A percentile compares a stretch with the other conserved stretches of the same genome.
phyloP scores from a whole-genome alignment of 2,113 vertebrate genomes.

The Tretioscincus oriximinensis region DNA sequence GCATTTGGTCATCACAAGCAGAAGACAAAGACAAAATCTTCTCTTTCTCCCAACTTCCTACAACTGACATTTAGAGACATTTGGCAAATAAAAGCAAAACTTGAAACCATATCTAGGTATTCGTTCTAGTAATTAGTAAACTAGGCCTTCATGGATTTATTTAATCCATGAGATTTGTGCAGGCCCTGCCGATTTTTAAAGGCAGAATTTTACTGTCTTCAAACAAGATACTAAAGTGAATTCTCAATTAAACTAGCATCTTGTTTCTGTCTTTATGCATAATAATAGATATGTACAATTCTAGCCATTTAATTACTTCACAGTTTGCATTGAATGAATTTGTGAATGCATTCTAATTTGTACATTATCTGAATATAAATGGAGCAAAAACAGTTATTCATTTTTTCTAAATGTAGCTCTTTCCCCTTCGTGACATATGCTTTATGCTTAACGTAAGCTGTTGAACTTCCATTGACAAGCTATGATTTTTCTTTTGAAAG shows the following conservation, averaged over 20 bases:
- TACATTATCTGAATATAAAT: background rate
- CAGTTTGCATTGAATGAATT: slow-evolving; percentile 2
- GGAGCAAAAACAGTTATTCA: background rate
- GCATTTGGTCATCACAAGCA: too few species aligned
- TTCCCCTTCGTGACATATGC: background rate
- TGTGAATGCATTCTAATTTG: slow-evolving; percentile 1
- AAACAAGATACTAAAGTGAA: slow-evolving; percentile 11
- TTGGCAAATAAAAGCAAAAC: too few species aligned
- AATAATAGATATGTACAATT: slow-evolving; percentile 15
- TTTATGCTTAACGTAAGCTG: background rate
- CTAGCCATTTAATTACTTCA: slow-evolving; percentile 13
- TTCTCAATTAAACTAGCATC: background rate
- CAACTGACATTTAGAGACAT: too few species aligned
- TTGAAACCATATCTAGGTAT: too few species aligned
- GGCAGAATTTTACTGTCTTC: background rate
- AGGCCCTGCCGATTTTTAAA: background rate
- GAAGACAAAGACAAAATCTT: too few species aligned
- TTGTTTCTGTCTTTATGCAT: slow-evolving; percentile 5
- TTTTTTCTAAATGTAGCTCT: background rate
- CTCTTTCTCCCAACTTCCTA: too few species aligned
- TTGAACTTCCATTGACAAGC: background rate
- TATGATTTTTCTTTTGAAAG: background rate
- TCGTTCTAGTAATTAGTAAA: too few species aligned
- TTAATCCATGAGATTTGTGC: too few species aligned
- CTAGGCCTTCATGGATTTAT: too few species aligned